phyloP scores from a whole-genome alignment of 1,140 invertebrate genomes.

The Drosophila seguyi region DNA sequence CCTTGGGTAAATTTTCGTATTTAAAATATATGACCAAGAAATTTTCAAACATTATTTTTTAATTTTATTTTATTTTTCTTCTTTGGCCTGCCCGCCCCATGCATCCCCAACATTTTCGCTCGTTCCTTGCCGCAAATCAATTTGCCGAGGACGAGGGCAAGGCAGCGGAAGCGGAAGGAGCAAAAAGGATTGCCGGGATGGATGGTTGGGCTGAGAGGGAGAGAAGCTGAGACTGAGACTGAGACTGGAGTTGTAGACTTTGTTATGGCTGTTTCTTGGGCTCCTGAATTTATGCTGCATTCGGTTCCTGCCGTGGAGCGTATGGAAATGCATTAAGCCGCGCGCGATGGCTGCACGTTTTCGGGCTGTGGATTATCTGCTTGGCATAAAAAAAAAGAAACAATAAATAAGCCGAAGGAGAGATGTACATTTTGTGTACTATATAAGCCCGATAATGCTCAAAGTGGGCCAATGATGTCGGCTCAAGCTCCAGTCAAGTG shows the following conservation, averaged over 20 bases:
- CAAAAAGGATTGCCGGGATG: conserved; percentile 27
- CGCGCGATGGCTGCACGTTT: conserved; percentile 26
- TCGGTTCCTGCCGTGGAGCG: no score
- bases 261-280: conserved; percentile 14
- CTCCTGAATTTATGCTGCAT: conserved; percentile 53
- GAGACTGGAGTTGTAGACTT: conserved; percentile 16
- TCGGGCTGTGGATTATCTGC: conserved; percentile 20
- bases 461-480: conserved; percentile 35
- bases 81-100: neutral
- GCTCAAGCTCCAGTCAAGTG: conserved; percentile 20
- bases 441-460: conserved; percentile 33
- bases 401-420: neutral
- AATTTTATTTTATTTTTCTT: conserved; percentile 58
- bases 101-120: conserved; percentile 4
- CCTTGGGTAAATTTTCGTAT: conserved; percentile 80
- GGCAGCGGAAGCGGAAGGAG: conserved; percentile 5
- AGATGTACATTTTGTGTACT: conserved; percentile 1
- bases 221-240: no score
- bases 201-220: neutral
- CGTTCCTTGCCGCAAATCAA: conserved; percentile 51
- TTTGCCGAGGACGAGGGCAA: conserved; percentile 25
- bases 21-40: conserved; percentile 81
- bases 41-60: conserved; percentile 81
- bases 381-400: neutral
- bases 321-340: conserved; percentile 52